A percentile compares a stretch with the other conserved stretches of the same genome.
phyloP scores from a whole-genome alignment of 2,113 vertebrate species.

The Hippolais icterina region DNA sequence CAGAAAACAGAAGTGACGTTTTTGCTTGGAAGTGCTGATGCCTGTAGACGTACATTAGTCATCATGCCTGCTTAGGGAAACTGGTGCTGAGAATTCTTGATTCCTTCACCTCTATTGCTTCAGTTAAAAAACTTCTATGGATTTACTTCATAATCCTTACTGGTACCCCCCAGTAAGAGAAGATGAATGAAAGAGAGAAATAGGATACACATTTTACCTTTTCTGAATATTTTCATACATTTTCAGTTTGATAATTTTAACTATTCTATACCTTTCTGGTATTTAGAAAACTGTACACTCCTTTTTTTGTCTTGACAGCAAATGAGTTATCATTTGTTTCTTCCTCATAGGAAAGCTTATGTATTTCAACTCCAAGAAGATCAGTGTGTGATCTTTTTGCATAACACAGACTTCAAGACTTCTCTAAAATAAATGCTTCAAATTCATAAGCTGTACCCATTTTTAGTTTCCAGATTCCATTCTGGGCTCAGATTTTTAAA shows the following conservation, averaged over 20 bases:
- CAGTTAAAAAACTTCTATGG: not conserved
- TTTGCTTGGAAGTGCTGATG: conserved; percentile 21
- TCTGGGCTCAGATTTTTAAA: conserved; percentile 10
- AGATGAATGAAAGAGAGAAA: not conserved
- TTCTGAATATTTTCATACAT: not conserved
- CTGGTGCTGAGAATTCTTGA: not conserved
- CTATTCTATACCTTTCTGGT: not conserved
- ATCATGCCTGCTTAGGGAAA: not conserved
- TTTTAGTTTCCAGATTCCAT: conserved; percentile 41
- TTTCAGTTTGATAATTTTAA: not conserved
- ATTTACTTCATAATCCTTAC: not conserved
- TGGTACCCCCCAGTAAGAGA: not conserved
- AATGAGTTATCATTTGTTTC: not conserved
- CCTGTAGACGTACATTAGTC: conserved; percentile 8
- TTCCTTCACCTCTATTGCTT: not conserved
- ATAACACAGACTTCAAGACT: not conserved
- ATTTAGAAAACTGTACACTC: not conserved
- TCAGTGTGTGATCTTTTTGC: not conserved
- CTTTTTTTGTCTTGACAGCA: not conserved
- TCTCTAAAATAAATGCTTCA: conserved; percentile 8
- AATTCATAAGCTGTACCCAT: not conserved
- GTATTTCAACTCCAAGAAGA: not conserved
- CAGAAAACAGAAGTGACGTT: not conserved
- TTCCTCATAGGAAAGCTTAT: not conserved
- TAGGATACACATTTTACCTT: not conserved